These are phyloP conservation scores for Takifugu rubripes DNA, from an alignment of 2,797 vertebrate species.

Conservation along the genomic window DNA sequence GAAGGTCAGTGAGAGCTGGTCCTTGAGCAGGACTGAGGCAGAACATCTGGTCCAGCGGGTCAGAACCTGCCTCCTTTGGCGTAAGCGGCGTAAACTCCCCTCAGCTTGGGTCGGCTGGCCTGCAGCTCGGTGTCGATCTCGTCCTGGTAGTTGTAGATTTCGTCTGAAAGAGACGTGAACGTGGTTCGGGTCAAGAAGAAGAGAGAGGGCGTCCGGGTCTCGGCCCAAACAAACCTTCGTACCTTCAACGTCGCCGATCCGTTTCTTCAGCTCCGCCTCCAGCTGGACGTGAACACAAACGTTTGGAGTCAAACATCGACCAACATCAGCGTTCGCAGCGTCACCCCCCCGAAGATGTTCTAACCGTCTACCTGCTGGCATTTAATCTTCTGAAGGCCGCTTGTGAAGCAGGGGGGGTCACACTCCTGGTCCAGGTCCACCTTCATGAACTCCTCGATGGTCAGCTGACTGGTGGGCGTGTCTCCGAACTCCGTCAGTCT, in stretches of 20 bases:
- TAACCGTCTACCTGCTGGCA: slow-evolving; percentile 76
- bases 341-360: too few relatives aligned
- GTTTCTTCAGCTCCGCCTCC: slow-evolving; percentile 85
- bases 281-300: slow-evolving; percentile 70
- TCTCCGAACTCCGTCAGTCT: slow-evolving; percentile 94
- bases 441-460: slow-evolving; percentile 95
- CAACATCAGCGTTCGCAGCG: too few relatives aligned
- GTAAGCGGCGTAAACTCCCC: slow-evolving; percentile 83
- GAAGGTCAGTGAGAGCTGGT: too few relatives aligned
- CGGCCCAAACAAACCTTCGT: slow-evolving; percentile 18
- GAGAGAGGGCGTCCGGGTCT: not conserved
- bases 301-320: not conserved
- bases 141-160: slow-evolving; percentile 86
- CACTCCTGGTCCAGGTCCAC: slow-evolving; percentile 91
- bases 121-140: slow-evolving; percentile 92
- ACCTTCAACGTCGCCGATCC: slow-evolving; percentile 92
- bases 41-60: too few relatives aligned
- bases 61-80: slow-evolving; percentile 75
- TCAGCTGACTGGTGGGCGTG: slow-evolving; percentile 93
- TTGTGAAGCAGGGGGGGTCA: slow-evolving; percentile 90
- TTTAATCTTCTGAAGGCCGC: slow-evolving; percentile 83
- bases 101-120: slow-evolving; percentile 83
- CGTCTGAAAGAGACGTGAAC: slow-evolving; percentile 34
- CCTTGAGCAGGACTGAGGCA: too few relatives aligned
- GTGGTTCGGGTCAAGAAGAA: too few relatives aligned